These are phyloP conservation scores for Pheosia tremula DNA, from an alignment of 2,888 invertebrate species.

Conservation along the genomic window DNA sequence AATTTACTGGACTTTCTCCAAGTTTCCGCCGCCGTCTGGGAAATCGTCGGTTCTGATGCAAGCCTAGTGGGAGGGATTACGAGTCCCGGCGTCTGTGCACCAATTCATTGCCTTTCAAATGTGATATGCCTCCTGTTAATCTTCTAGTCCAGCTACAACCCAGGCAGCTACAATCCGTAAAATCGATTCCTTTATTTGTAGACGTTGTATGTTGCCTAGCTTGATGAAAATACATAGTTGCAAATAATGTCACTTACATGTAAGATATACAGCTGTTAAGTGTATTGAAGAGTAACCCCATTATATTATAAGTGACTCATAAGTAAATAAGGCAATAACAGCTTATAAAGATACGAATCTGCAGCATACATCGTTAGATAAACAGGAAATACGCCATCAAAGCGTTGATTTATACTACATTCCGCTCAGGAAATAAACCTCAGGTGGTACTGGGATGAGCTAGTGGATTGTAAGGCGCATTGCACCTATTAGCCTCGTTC, in stretches of 20 bases:
- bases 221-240: too few relatives aligned
- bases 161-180: background rate
- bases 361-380: slow-evolving; percentile 12
- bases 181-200: too few relatives aligned
- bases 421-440: slow-evolving; percentile 35
- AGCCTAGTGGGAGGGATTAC: slow-evolving; percentile 49
- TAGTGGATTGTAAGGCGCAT: slow-evolving; percentile 26
- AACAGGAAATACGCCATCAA: slow-evolving; percentile 35
- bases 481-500: slow-evolving; percentile 32
- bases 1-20: slow-evolving; percentile 17
- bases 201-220: too few relatives aligned
- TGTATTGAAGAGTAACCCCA: background rate
- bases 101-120: slow-evolving; percentile 35
- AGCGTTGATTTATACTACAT: slow-evolving; percentile 34
- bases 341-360: slow-evolving; percentile 19
- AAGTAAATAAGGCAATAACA: slow-evolving; percentile 4
- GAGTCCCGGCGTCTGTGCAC: slow-evolving; percentile 19
- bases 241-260: too few relatives aligned
- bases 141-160: too few relatives aligned
- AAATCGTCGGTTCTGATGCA: slow-evolving; percentile 33
- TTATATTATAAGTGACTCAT: background rate
- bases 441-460: slow-evolving; percentile 31
- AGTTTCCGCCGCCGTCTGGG: slow-evolving; percentile 13
- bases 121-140: slow-evolving; percentile 40
- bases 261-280: too few relatives aligned